Evolutionary conservation across 2,113 vertebrate species (phyloP).

Genomic region (Ceyx cyanopectus): DNA sequence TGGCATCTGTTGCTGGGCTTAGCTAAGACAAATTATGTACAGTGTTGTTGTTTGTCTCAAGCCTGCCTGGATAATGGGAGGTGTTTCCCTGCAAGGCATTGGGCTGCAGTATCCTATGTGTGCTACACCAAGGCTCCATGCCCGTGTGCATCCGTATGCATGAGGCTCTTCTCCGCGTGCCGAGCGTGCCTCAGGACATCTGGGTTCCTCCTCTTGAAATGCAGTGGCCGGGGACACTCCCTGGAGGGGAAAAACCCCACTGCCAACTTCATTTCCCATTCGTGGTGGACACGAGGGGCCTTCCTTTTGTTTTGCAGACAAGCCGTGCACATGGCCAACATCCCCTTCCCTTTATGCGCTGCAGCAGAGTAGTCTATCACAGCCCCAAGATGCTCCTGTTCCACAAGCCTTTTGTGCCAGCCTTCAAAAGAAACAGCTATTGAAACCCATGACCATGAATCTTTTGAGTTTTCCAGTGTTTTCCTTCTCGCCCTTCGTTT

Average conservation of each 20-base stretch:
- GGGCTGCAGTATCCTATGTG: not conserved
- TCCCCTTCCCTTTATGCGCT: slow-evolving; percentile 40
- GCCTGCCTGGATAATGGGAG: not conserved
- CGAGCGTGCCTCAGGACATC: not conserved
- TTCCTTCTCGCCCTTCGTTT: not conserved
- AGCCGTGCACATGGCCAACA: not conserved
- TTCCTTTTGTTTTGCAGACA: not conserved
- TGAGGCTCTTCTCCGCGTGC: not conserved
- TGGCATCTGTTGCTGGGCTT: not conserved
- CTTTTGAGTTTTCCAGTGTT: slow-evolving; percentile 6
- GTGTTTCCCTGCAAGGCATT: not conserved
- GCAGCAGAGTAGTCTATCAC: not conserved
- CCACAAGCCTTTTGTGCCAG: slow-evolving; percentile 46
- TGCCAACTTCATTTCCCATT: slow-evolving; percentile 8
- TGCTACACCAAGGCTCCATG: not conserved
- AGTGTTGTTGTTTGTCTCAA: not conserved
- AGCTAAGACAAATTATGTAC: accelerated
- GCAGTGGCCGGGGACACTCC: not conserved
- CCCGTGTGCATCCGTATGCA: not conserved
- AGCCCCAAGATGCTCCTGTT: not conserved
- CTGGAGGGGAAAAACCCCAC: not conserved
- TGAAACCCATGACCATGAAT: slow-evolving; percentile 66
- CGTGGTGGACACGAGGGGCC: not conserved
- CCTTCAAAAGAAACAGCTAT: slow-evolving; percentile 50
- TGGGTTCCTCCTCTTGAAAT: not conserved